A percentile compares a stretch with the other conserved stretches of the same genome.
Conservation (phyloP, 1,140 invertebrate genomes). For the Zaprionus camerounensis region DNA sequence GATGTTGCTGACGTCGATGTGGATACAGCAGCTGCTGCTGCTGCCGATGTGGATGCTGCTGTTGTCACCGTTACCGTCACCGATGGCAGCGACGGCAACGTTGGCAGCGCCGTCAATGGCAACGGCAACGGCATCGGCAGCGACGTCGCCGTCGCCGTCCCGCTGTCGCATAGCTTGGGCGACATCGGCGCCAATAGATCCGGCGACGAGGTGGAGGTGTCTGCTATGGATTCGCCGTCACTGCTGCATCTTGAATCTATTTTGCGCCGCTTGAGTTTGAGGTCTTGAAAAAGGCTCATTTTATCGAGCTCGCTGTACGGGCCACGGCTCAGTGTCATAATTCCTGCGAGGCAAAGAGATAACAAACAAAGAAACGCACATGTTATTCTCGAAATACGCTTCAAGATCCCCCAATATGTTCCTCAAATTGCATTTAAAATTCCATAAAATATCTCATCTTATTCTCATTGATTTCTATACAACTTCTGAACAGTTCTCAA, state of each 20-base stretch:
- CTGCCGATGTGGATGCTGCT: constrained; percentile 31
- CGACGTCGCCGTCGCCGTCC: constrained; percentile 63
- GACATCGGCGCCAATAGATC: constrained; percentile 91
- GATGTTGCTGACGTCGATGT: constrained; percentile 56
- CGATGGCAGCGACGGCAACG: constrained; percentile 41
- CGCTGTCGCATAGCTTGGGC: constrained; percentile 88
- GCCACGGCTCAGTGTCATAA: constrained; percentile 98
- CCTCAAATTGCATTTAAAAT: background rate
- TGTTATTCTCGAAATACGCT: background rate
- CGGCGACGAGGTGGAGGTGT: constrained; percentile 94
- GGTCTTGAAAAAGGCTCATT: constrained; percentile 99
- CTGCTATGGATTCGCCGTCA: constrained; percentile 96
- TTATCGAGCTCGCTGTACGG: constrained; percentile 96
- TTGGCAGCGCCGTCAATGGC: constrained; percentile 48
- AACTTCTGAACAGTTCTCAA: no score
- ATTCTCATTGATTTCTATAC: no score
- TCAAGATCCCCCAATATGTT: background rate
- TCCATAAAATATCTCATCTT: no score
- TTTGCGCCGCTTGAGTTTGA: constrained; percentile 98
- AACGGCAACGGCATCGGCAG: constrained; percentile 68
- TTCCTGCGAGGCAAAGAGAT: constrained; percentile 88
- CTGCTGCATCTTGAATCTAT: constrained; percentile 97
- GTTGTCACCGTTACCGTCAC: constrained; percentile 50
- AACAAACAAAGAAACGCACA: background rate
- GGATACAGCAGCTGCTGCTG: constrained; percentile 40